Percentiles rank a stretch among this genome's conserved stretches.
Conservation (phyloP, 2,888 invertebrate genomes). For the Acrocyrtus sp. region DNA sequence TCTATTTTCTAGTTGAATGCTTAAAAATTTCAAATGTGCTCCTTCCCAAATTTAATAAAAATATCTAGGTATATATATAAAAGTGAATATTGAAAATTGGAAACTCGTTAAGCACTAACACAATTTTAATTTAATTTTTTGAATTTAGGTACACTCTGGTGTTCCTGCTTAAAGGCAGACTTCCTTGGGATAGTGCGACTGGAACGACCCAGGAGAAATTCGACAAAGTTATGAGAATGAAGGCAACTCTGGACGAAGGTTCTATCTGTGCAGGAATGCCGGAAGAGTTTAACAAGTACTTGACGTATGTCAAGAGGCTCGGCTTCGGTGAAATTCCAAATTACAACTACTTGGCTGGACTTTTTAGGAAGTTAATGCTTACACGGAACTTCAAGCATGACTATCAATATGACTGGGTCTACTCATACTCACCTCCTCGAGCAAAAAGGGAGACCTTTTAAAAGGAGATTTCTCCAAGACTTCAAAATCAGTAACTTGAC, state of each 20-base stretch:
- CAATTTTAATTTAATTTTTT: too few species aligned
- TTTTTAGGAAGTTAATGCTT: not conserved
- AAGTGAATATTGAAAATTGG: too few species aligned
- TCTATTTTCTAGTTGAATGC: too few species aligned
- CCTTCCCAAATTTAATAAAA: too few species aligned
- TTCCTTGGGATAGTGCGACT: not conserved
- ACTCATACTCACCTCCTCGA: too few species aligned
- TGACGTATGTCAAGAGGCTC: not conserved
- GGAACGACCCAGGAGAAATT: too few species aligned
- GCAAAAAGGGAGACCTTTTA: conserved; percentile 1
- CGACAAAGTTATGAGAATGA: not conserved
- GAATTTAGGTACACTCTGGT: not conserved
- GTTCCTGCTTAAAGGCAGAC: not conserved
- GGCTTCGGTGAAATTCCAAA: not conserved
- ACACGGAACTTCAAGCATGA: not conserved
- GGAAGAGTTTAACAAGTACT: not conserved
- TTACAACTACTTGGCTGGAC: not conserved
- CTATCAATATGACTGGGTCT: not conserved
- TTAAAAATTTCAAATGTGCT: too few species aligned
- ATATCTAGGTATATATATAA: too few species aligned
- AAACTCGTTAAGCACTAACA: too few species aligned
- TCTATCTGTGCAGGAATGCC: not conserved
- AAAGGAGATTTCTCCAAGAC: not conserved
- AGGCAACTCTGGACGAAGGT: not conserved
- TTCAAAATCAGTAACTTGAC: too few species aligned